Evolutionary conservation across 2,113 vertebrate genomes (phyloP).

Genomic region (Tylochromis polylepis): DNA sequence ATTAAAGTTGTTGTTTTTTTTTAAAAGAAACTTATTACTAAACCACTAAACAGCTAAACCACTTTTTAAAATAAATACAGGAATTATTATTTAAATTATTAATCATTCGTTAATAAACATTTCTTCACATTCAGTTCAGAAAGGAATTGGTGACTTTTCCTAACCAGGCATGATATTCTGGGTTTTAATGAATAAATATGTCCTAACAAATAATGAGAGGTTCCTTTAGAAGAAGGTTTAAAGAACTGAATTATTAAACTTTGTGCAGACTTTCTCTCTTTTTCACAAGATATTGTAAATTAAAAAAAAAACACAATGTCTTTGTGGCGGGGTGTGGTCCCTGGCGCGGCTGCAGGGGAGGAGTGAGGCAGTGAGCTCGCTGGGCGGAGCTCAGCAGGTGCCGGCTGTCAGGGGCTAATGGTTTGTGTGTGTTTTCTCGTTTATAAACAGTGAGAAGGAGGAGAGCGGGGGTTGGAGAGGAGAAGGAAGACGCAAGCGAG

Average conservation of each 20-base stretch:
- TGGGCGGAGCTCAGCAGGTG: no score
- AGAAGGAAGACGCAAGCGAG: no score
- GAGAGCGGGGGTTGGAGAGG: no score
- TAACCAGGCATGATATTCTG: neutral
- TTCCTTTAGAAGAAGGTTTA: neutral
- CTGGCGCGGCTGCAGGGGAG: no score
- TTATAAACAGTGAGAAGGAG: no score
- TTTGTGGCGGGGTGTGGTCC: no score
- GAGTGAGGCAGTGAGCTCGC: no score
- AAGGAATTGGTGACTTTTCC: no score
- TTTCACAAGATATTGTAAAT: neutral
- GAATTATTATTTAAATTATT: neutral
- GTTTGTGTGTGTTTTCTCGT: no score
- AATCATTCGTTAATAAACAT: neutral
- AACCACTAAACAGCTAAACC: neutral
- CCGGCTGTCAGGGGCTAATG: no score
- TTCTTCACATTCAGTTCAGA: no score
- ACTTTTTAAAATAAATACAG: neutral
- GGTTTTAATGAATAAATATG: neutral
- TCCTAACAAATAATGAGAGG: neutral
- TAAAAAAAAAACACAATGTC: neutral
- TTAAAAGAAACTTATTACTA: neutral
- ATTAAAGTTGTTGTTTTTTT: neutral
- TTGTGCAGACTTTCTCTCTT: neutral
- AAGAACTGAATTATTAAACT: neutral